Conservation (phyloP, 2,113 vertebrate genomes). For the Narcine bancroftii region DNA sequence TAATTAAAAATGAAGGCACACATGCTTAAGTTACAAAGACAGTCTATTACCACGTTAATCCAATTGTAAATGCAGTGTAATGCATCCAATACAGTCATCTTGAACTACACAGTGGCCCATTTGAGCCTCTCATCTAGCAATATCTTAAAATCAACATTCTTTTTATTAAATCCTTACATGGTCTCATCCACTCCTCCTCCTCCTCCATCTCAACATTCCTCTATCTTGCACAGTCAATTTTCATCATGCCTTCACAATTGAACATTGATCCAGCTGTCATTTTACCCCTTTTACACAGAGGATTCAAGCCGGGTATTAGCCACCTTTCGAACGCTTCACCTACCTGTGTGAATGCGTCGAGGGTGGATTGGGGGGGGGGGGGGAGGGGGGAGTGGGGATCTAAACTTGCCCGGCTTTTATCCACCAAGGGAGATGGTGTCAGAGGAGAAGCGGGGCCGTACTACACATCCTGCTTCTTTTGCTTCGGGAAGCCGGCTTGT, state of each 20-base stretch:
- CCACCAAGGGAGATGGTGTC: too few relatives aligned
- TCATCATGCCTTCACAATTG: not conserved
- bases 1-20: not conserved
- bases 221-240: not conserved
- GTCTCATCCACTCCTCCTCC: not conserved
- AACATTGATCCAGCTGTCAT: not conserved
- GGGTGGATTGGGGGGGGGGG: too few relatives aligned
- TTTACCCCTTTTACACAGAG: too few relatives aligned
- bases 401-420: too few relatives aligned
- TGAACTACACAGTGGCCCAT: not conserved
- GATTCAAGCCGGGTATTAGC: too few relatives aligned
- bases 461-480: too few relatives aligned
- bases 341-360: too few relatives aligned
- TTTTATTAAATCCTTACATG: not conserved
- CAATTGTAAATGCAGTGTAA: not conserved
- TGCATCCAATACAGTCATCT: not conserved
- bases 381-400: too few relatives aligned
- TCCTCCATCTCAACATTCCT: not conserved
- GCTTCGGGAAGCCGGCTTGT: too few relatives aligned
- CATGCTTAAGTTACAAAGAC: not conserved
- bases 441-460: too few relatives aligned
- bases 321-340: too few relatives aligned
- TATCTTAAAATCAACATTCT: not conserved
- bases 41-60: not conserved
- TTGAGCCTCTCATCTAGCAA: not conserved